Base-by-base conservation (phyloP, 2,888 invertebrate species). In the Embidobia sp. region DNA sequence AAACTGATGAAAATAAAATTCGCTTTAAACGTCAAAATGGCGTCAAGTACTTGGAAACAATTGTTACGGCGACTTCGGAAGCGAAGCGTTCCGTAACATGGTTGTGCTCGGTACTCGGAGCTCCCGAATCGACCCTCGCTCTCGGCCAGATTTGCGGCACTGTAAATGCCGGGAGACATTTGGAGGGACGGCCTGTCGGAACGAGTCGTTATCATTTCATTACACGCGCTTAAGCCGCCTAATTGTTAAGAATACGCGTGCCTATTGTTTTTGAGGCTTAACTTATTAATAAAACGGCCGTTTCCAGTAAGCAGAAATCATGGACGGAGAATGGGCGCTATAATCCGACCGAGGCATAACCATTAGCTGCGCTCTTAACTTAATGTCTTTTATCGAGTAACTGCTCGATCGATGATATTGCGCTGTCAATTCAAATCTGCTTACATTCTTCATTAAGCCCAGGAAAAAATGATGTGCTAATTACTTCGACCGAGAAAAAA, bases 211-310 rank as follows among this genome's bases (percentile, higher is more conserved):
- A 86, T 82, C 84, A 82, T 86, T 85, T 84, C 83, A 85, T 86
- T 85, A 84, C 82, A 64, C 59, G 79, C 77, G 76, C 79, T 79
- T 81, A 81, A 85, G 81, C 83, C 80, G 81, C 78, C 83, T 86
- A 87, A 87, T 86, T 85, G 84, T 85, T 85, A 85, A 85, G 85
- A 84, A 84, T 82, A 83, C 79, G 53, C 74, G 67, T 72, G 81
- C 80, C 70, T 76, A 83, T 84, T 85, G 84, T 86, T 86, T 84
- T 78, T 75, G 75, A 55, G 82, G 85, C 83, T 86, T 76, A 84
- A 85, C 81, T 86, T 87, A 86, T 87, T 87, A 86, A 86, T 85
- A 85, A 85, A 86, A 85, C 80, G 80, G 79, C 79, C 81, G 80
- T 80, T 82, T 66, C 67, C 76, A 69, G 70, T 72, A 49, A 37